A percentile compares a stretch with the other conserved stretches of the same genome.
These are phyloP conservation scores for Jaculus jaculus DNA, from an alignment of 2,113 vertebrate species.

Conservation along the genomic window DNA sequence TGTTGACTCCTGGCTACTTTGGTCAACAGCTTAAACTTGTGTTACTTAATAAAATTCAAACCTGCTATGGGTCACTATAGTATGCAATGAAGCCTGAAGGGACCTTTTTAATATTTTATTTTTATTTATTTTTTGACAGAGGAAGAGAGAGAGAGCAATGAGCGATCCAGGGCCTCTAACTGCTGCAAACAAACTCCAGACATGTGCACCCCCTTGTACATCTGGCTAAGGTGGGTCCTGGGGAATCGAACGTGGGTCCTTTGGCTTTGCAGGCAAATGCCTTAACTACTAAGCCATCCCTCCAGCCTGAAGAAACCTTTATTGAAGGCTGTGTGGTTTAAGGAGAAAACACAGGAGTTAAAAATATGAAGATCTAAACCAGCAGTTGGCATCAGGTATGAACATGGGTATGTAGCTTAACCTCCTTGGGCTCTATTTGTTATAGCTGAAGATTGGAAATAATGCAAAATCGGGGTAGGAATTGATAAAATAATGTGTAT, in stretches of 20 bases:
- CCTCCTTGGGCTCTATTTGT: constrained; percentile 13
- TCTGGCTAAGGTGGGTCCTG: too few species aligned
- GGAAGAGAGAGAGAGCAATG: too few species aligned
- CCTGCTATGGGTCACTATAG: constrained; percentile 49
- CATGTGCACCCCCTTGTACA: too few species aligned
- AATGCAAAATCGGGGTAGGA: not conserved
- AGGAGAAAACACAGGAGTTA: constrained; percentile 49
- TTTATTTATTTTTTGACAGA: too few species aligned
- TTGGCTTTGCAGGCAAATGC: too few species aligned
- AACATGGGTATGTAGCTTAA: constrained; percentile 57
- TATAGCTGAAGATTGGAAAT: constrained; percentile 20
- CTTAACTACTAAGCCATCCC: too few species aligned
- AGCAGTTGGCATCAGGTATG: constrained; percentile 23
- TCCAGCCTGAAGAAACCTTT: constrained; percentile 29
- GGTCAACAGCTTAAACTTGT: constrained; percentile 58
- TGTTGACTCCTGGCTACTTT: constrained; percentile 53
- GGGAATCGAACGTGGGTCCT: too few species aligned
- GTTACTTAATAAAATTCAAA: constrained; percentile 65
- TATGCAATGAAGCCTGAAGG: constrained; percentile 46
- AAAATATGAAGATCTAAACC: constrained; percentile 55
- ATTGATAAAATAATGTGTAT: constrained; percentile 69
- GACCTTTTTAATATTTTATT: too few species aligned
- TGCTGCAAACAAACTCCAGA: too few species aligned
- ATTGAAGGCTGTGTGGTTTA: constrained; percentile 50
- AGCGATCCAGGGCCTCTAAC: too few species aligned